Evolutionary conservation across 2,888 invertebrate species (phyloP), one percentile per base, ranked within the genome.

Genomic region (Nezara viridula): DNA sequence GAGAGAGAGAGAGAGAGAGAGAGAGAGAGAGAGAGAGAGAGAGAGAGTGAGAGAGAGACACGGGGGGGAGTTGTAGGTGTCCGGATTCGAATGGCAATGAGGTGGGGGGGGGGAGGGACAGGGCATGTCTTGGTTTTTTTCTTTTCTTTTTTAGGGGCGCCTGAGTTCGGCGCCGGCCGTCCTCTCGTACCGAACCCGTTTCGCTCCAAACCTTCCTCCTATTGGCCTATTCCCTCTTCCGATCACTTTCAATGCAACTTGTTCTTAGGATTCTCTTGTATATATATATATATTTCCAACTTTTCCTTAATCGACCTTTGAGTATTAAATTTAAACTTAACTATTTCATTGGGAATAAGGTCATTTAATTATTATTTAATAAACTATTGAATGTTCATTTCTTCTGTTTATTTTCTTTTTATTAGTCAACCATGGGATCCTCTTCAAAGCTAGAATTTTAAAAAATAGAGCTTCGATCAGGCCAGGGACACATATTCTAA

Each of bases 111-210:
- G 24, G 86, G 24, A 24, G 32, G 2, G 19, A 7, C 5, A 10
- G 10, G 5, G 10, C 44, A 44, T 10, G 24, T 32, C 24, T 60
- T 40, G 12, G 7, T 52, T 86, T 86, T 86, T 86, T 86, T 37
- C 52, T 86, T 86, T 81, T 81, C 81, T 81, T 81, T 81, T 81
- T 81, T 81, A 81, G n/a, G 81, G 81, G 81, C 81, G 81, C 81
- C 81, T 81, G 81, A 40, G 44, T 44, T 44, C 4, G 81, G 81
- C 81, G 81, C 81, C 81, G 81, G 81, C 9, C n/a, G 81, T 81
- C 81, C 44, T 44, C 81, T 77, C 24, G n/a, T 7, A 44, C 44
- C 12, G n/a, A 81, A 81, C 81, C 81, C 40, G 81, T 81, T 81
- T 81, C 81, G 40, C 77, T 77, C 40, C 24, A 21, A 24, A 24